Evolutionary conservation across 2,113 vertebrate species (phyloP).

Genomic region (Hyaena hyaena): DNA sequence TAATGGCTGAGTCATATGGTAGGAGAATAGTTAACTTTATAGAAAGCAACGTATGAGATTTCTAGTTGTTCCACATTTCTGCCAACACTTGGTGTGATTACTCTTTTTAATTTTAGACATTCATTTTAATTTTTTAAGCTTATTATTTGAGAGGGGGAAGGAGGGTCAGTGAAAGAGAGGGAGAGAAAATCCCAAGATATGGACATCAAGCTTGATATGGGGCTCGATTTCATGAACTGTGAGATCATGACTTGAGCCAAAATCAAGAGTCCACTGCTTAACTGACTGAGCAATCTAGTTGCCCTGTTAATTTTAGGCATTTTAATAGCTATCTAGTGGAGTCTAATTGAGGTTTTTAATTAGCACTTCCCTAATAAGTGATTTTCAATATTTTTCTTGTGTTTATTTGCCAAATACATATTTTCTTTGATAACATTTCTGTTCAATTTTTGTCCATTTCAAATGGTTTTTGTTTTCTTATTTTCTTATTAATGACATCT

Average conservation of each 20-base stretch:
- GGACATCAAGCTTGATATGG: too few species aligned
- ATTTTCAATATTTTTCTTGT: not conserved
- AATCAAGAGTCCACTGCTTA: too few species aligned
- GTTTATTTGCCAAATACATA: not conserved
- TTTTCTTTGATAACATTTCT: not conserved
- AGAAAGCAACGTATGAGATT: not conserved
- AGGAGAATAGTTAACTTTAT: not conserved
- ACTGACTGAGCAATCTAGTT: too few species aligned
- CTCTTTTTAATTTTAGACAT: not conserved
- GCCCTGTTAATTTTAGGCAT: not conserved
- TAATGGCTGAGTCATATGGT: not conserved
- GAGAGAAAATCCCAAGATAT: too few species aligned
- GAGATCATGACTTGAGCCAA: too few species aligned
- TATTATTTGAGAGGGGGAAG: too few species aligned
- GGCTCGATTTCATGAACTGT: too few species aligned
- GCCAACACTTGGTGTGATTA: not conserved
- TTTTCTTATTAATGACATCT: constrained; percentile 3
- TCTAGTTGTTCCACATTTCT: not conserved
- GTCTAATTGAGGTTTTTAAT: not conserved
- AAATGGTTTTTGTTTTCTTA: not conserved
- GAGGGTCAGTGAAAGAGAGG: too few species aligned
- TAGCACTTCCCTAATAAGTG: not conserved
- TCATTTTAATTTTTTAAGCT: not conserved
- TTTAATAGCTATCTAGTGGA: not conserved
- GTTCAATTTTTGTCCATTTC: not conserved